Base-by-base conservation (phyloP, 2,113 vertebrate genomes). In the Dolichallabes microphthalmus region DNA sequence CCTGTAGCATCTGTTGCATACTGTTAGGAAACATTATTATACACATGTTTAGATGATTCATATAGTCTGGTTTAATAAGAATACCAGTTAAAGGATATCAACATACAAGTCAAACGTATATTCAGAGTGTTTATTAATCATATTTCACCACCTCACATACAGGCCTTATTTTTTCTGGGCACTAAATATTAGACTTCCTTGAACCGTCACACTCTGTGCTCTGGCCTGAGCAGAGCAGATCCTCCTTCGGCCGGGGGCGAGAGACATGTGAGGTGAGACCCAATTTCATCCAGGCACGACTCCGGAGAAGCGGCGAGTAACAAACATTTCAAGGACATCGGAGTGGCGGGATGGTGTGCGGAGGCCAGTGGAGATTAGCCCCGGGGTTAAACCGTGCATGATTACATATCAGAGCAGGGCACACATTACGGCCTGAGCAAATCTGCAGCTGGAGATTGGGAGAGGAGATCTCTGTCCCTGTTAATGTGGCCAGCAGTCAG, bases 21-120 rank as follows among this genome's bases (percentile, higher is more conserved):
- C 82, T 73, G 66, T 89, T 90, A 69, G 64, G 82, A 86, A 77
- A 39, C 19, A 88, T 53, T 64, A 89, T 86, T 79, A 87, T 58
- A 93, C 93, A n/a, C 92, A 93, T 92, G 91, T 94, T 91, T 91
- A 90, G 89, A 88, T 91, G 90, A 92, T 91, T 90, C 92, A 91
- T 91, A 89, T 12, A 58, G 61, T 30, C 22, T 52, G 32, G 91
- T 58, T 90, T 93, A 64, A 80, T 93, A 90, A 93, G 91, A 91
- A 92, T 88, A 91, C 93, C 92, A 91, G 92, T 87, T 88, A 93
- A 94, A 58, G 57, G 22, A 22, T 20, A 39, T 39, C 39, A 39
- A 39, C 20, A 11, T 69, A 69, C 2, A 39, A 27, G 22, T 50
- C 20, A 27, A 66, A 30, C 11, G 14, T 19, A 64, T 52, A 17